Conservation (phyloP, 2,113 vertebrate species). For the Saimiri boliviensis region DNA sequence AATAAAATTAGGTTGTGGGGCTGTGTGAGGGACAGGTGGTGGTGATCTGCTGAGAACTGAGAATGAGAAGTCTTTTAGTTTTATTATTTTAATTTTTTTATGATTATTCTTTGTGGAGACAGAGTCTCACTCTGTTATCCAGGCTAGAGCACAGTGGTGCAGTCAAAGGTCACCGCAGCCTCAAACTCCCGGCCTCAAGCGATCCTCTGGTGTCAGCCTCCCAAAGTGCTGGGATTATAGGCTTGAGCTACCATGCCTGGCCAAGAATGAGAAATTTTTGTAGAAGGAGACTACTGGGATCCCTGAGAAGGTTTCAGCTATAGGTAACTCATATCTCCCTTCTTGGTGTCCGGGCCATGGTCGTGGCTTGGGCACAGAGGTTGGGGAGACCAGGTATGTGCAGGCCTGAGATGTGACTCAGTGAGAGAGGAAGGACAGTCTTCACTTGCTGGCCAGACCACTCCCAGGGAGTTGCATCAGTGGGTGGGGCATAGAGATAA, state of each 20-base stretch:
- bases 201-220: too few relatives aligned
- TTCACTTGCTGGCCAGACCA: neutral
- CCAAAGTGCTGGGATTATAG: too few relatives aligned
- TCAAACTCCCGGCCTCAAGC: too few relatives aligned
- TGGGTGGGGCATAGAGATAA: conserved; percentile 33
- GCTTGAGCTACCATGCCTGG: too few relatives aligned
- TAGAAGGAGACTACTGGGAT: neutral
- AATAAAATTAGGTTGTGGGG: neutral
- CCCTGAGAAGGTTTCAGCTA: neutral
- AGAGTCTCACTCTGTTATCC: too few relatives aligned
- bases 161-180: too few relatives aligned
- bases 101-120: too few relatives aligned
- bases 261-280: neutral
- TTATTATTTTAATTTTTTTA: too few relatives aligned
- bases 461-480: neutral
- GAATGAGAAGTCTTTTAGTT: neutral
- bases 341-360: neutral
- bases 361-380: neutral
- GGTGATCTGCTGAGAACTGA: neutral
- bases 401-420: neutral
- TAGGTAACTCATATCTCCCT: neutral
- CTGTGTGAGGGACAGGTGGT: neutral
- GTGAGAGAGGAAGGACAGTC: neutral
- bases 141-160: too few relatives aligned
- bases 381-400: neutral